Base-by-base conservation (phyloP, 1,140 invertebrate species). In the Zaprionus inermis region DNA sequence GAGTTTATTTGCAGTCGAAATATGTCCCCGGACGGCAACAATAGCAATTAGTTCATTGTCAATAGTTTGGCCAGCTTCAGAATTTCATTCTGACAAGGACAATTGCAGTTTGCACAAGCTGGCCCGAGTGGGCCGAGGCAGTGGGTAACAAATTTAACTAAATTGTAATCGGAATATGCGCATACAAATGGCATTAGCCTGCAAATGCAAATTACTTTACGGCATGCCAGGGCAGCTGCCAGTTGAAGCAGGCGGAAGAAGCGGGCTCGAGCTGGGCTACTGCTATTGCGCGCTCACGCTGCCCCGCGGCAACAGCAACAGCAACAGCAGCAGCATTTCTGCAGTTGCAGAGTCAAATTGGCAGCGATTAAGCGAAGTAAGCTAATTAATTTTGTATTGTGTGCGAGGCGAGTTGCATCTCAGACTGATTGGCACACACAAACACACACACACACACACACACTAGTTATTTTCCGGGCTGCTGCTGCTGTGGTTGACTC, bases 311-410 rank as follows among this genome's bases (percentile, higher is more conserved):
- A 14, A 4, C 24, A 28, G 24, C 24, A 28, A 4, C 1, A 4
- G 24, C 24, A 28, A 5, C 3, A 28, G 3, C 1, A 4, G 24
- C 24, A 28, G 20, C n/a, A n/a, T n/a, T n/a, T n/a, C n/a, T n/a
- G 18, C 58, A 49, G 7, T 34, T 34, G 34, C 20, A 38, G 55
- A 89, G 72, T 84, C 85, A 79, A 89, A 90, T 89, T 89, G 84
- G 84, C 65, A 78, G 71, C 81, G 84, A 88, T 89, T 89, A 89
- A 89, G 75, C 75, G 84, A 89, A 89, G 84, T 89, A 84, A 89
- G 84, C 84, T 89, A 89, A 89, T 89, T 89, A 89, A 89, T 89
- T 89, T 89, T 89, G 85, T 80, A 89, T 89, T 89, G 84, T 89
- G 60, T 74, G 75, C 46, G 38, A 69, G 78, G 38, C 49, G 59